Percentiles rank a stretch among this genome's conserved stretches.
phyloP scores from a whole-genome alignment of 2,113 vertebrate genomes.

The Pheucticus melanocephalus region DNA sequence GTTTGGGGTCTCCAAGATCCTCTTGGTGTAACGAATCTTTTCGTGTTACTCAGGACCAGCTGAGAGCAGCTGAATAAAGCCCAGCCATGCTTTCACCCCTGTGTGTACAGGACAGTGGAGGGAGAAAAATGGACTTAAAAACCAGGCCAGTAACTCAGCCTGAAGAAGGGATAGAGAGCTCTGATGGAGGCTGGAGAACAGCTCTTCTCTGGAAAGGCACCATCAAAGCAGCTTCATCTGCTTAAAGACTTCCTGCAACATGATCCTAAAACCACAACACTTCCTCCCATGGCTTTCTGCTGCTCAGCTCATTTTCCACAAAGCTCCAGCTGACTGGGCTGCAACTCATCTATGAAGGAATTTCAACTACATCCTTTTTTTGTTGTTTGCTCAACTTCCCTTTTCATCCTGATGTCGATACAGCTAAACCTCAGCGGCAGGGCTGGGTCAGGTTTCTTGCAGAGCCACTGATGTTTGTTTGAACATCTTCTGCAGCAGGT shows the following conservation, averaged over 20 bases:
- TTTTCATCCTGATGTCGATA: background rate
- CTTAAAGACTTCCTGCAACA: background rate
- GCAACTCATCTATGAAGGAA: background rate
- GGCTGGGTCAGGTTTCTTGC: background rate
- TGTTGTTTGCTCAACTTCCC: background rate
- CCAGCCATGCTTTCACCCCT: background rate
- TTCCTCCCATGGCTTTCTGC: background rate
- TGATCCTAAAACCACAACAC: background rate
- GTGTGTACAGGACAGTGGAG: no score
- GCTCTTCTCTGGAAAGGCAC: background rate
- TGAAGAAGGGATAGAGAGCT: background rate
- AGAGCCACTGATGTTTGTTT: background rate
- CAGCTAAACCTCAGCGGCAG: background rate
- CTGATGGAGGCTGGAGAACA: background rate
- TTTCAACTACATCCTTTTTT: background rate
- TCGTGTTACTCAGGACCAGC: background rate
- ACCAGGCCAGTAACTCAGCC: background rate
- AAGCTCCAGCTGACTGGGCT: background rate
- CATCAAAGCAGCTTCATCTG: background rate
- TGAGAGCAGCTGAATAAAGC: background rate
- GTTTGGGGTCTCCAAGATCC: no score
- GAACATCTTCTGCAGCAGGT: background rate
- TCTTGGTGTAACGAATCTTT: no score
- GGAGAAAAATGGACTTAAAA: background rate
- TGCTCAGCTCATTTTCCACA: background rate